Base-by-base conservation (phyloP, 2,797 vertebrate species). In the Mareca penelope region DNA sequence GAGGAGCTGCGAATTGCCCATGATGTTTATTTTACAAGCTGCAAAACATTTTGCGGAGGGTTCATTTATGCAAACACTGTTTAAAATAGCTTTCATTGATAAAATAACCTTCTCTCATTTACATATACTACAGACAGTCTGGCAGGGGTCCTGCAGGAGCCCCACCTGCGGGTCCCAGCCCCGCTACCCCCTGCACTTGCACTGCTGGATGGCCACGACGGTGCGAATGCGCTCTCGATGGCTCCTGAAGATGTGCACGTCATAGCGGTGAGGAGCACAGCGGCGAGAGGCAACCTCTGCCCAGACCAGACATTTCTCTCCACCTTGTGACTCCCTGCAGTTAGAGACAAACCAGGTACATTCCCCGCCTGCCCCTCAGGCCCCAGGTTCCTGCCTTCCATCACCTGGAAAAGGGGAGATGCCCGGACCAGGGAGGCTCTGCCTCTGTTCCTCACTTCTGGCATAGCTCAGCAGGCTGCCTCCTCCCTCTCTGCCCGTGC, bases 201-300 rank as follows among this genome's bases (percentile, higher is more conserved):
- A 97, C 64, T 97, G 98, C 37, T 85, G 96, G 93, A 98, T 97
- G 95, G 98, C 95, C n/a, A 97, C 91, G 12, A 98, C 40, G 0
- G 96, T 97, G 61, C 90, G 95, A 14, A 96, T 86, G 26, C 80
- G 95, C 2, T 94, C 97, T 1, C 92, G 95, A 68, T 94, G 96
- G 96, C 97, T 98, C n/a, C 92, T 68, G 97, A 98, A 97, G 13
- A 94, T 95, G 95, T 98, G 97, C 33, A 85, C 96, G 22, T 97
- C 93, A 3, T 94, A 97, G 7, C 86, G 93, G n/a, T 95, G 96
- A 55, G 98, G 98, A 55, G 91, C 85, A 8, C 98, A 98, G 14
- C 82, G 90, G 14, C 86, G 94, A 52, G 96, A 89, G 42, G 95
- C 93, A n/a, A 95, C 96, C 24, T 96, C 97, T 3, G 97, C 97